Evolutionary conservation across 2,797 vertebrate genomes (phyloP).

Genomic region (Capromys pilorides): DNA sequence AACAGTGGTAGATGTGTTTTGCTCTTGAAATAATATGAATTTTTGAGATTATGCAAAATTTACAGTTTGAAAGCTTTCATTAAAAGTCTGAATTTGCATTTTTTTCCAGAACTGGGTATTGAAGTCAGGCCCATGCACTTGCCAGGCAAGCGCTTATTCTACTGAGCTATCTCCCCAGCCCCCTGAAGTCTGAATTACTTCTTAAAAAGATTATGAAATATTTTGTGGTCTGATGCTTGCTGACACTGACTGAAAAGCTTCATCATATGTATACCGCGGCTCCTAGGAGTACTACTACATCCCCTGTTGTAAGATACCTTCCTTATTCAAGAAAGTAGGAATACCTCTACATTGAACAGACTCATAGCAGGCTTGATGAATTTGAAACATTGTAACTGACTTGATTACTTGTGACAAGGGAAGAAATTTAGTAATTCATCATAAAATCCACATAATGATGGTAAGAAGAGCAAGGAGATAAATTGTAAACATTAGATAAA

Average conservation of each 20-base stretch:
- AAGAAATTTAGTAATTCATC: constrained; percentile 69
- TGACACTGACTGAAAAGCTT: constrained; percentile 38
- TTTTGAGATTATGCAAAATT: constrained; percentile 40
- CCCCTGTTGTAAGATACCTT: constrained; percentile 9
- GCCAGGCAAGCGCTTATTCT: too few relatives aligned
- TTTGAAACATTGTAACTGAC: constrained; percentile 29
- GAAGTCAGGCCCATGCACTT: too few relatives aligned
- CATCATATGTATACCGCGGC: neutral
- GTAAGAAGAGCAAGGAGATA: constrained; percentile 53
- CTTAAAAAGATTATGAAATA: constrained; percentile 23
- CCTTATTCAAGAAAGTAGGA: constrained; percentile 26
- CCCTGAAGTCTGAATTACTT: neutral
- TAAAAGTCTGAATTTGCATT: constrained; percentile 30
- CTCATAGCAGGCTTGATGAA: neutral
- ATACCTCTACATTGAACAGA: constrained; percentile 26
- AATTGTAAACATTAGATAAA: constrained; percentile 63
- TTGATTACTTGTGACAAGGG: constrained; percentile 68
- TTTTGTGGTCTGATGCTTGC: constrained; percentile 51
- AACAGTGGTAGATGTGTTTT: neutral
- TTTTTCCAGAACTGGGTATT: too few relatives aligned
- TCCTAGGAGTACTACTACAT: neutral
- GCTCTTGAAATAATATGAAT: neutral
- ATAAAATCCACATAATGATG: constrained; percentile 58
- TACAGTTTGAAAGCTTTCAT: constrained; percentile 49
- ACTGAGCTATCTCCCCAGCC: too few relatives aligned